Evolutionary conservation across 1,140 invertebrate genomes (phyloP).

Genomic region (Andricus grossulariae): DNA sequence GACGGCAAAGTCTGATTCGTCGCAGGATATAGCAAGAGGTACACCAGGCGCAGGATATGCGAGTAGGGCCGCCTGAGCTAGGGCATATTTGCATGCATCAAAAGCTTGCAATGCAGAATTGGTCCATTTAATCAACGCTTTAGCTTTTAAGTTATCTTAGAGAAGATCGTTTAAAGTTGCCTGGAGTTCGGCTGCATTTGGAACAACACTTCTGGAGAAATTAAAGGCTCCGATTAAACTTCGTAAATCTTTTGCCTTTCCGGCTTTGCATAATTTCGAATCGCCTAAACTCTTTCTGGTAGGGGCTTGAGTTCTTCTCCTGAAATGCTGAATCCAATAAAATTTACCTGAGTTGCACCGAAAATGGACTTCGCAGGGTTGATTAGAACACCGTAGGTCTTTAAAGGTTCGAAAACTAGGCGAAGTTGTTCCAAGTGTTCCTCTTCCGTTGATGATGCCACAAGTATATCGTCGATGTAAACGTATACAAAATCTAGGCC

Average conservation of each 20-base stretch:
- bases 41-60: not conserved
- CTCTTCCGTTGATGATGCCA: too few relatives aligned
- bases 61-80: too few relatives aligned
- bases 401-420: not conserved
- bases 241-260: conserved; percentile 13
- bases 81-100: too few relatives aligned
- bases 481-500: conserved; percentile 55
- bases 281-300: too few relatives aligned
- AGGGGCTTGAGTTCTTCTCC: too few relatives aligned
- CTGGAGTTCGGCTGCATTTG: conserved; percentile 15
- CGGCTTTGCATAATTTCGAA: conserved; percentile 13
- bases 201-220: conserved; percentile 33
- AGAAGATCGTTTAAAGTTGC: conserved; percentile 8
- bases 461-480: too few relatives aligned
- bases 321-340: too few relatives aligned
- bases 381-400: not conserved
- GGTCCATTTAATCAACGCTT: not conserved
- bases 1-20: conserved; percentile 24
- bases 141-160: conserved; percentile 3
- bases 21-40: not conserved
- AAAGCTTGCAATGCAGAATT: not conserved
- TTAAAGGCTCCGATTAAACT: conserved; percentile 35
- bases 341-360: too few relatives aligned
- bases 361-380: too few relatives aligned
- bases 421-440: conserved; percentile 38